Conservation (phyloP, 2,888 invertebrate genomes). For the Caenorhabditis uteleia region DNA sequence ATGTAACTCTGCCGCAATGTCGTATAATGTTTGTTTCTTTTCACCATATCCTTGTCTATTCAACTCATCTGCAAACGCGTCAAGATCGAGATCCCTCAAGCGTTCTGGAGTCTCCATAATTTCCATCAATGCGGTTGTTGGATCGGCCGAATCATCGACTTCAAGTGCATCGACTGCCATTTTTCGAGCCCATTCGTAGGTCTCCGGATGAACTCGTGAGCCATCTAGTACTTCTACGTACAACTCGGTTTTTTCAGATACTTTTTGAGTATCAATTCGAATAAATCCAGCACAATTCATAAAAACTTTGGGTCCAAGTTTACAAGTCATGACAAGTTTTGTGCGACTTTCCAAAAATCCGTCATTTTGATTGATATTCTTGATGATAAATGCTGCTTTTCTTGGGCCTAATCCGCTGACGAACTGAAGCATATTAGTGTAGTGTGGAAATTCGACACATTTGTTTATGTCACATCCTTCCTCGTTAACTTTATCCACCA, state of each 20-base stretch:
- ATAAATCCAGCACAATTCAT: slow-evolving; percentile 99
- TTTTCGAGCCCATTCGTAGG: slow-evolving; percentile 99
- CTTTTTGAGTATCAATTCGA: slow-evolving; percentile 92
- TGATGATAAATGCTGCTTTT: slow-evolving; percentile 77
- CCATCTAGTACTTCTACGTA: slow-evolving; percentile 82
- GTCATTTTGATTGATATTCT: slow-evolving; percentile 67
- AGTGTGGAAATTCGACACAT: slow-evolving; percentile 86
- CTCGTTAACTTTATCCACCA: slow-evolving; percentile 92
- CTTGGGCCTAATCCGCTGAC: slow-evolving; percentile 94
- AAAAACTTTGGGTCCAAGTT: slow-evolving; percentile 97
- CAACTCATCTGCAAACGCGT: slow-evolving; percentile 96
- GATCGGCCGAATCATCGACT: slow-evolving; percentile 75
- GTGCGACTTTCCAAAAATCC: slow-evolving; percentile 73
- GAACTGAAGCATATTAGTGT: slow-evolving; percentile 85
- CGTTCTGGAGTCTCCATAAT: slow-evolving; percentile 86
- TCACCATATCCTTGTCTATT: slow-evolving; percentile 82
- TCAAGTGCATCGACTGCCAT: slow-evolving; percentile 99
- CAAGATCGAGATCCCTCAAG: slow-evolving; percentile 85
- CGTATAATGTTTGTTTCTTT: slow-evolving; percentile 86
- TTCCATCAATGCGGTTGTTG: slow-evolving; percentile 94
- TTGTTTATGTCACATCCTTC: slow-evolving; percentile 49
- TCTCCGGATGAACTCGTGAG: slow-evolving; percentile 96
- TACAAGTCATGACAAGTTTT: slow-evolving; percentile 90
- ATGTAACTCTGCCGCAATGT: slow-evolving; percentile 93
- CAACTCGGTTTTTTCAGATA: slow-evolving; percentile 53